Percentiles rank a stretch among this genome's conserved stretches.
These are phyloP conservation scores for Eurosta solidaginis DNA, from an alignment of 1,140 invertebrate genomes.

Conservation along the genomic window DNA sequence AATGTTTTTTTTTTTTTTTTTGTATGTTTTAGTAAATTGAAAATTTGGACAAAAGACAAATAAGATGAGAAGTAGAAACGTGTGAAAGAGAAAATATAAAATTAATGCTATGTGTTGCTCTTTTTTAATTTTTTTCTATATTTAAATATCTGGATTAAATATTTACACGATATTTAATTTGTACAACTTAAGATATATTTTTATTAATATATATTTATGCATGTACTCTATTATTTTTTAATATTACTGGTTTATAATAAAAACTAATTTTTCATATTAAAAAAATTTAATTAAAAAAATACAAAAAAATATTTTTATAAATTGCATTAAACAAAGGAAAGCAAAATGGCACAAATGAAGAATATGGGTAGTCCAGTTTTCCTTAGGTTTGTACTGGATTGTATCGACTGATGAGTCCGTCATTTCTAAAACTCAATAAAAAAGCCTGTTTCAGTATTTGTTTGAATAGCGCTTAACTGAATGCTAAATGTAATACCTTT, in stretches of 20 bases:
- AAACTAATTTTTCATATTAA: not conserved
- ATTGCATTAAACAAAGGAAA: no score
- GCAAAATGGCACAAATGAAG: no score
- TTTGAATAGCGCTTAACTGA: no score
- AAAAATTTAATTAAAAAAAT: not conserved
- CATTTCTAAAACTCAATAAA: no score
- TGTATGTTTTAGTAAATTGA: not conserved
- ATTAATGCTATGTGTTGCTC: not conserved
- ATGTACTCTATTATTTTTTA: slow-evolving; percentile 28
- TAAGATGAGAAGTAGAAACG: slow-evolving; percentile 17
- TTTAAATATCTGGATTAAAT: not conserved
- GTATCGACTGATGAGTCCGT: no score
- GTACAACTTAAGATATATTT: not conserved
- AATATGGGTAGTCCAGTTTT: no score
- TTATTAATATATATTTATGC: not conserved
- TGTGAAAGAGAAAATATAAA: slow-evolving; percentile 4
- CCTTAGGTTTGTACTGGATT: no score
- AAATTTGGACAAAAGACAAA: slow-evolving; percentile 19
- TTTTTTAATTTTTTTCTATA: not conserved
- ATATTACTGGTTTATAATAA: slow-evolving; percentile 11
- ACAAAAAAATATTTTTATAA: not conserved
- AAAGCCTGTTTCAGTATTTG: no score
- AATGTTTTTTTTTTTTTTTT: not conserved
- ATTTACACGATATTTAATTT: not conserved
- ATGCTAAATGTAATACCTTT: no score